Percentiles rank a stretch among this genome's conserved stretches.
Evolutionary conservation across 2,888 invertebrate species (phyloP).

Genomic region (Timandra comae): DNA sequence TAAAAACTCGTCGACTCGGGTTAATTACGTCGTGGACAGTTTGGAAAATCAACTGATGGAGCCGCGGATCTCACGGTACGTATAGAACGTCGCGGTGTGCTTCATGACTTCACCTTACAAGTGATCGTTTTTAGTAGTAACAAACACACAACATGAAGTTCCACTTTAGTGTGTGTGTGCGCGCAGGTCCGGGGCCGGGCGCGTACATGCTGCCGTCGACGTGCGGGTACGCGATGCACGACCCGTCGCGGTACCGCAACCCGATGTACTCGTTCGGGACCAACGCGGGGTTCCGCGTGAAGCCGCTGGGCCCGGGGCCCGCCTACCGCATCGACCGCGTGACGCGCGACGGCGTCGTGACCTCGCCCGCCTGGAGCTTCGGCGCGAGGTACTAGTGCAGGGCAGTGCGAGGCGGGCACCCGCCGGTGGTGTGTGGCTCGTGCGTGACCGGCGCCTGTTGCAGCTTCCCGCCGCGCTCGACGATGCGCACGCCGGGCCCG

Average conservation of each 20-base stretch:
- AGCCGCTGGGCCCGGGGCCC: conserved; percentile 64
- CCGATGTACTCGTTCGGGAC: conserved; percentile 80
- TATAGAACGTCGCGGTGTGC: no score
- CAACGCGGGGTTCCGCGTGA: conserved; percentile 56
- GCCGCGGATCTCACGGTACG: no score
- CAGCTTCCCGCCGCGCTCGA: conserved; percentile 34
- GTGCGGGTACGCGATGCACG: conserved; percentile 78
- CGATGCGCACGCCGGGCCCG: conserved; percentile 75
- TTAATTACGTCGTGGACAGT: no score
- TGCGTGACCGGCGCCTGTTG: conserved; percentile 24
- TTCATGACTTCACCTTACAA: no score
- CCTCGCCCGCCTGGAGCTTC: conserved; percentile 75
- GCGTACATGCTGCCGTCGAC: conserved; percentile 79
- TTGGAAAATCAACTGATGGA: no score
- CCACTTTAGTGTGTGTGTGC: background rate
- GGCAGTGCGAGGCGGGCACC: no score
- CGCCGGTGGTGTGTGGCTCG: conserved; percentile 1
- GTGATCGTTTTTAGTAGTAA: no score
- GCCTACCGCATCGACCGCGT: conserved; percentile 60
- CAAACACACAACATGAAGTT: no score
- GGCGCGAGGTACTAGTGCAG: conserved; percentile 50
- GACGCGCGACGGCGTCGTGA: conserved; percentile 51
- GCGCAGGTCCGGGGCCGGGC: conserved; percentile 81
- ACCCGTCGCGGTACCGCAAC: conserved; percentile 77
- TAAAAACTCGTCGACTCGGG: no score